Evolutionary conservation across 1,140 invertebrate species (phyloP).

Genomic region (Trichonephila clavipes): DNA sequence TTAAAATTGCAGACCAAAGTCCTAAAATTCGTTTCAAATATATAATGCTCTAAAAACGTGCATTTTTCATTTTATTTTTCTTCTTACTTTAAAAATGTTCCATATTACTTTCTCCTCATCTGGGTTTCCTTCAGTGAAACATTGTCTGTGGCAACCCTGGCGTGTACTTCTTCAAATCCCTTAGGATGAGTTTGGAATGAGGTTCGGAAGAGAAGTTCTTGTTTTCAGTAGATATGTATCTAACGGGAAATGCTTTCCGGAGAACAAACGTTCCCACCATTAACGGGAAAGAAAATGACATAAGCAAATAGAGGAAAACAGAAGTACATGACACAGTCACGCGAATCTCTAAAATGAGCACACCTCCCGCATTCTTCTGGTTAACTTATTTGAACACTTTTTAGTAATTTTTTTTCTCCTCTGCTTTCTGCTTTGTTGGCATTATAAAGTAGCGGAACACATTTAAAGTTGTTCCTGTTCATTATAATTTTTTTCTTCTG

Average conservation of each 20-base stretch:
- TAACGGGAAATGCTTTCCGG: not conserved
- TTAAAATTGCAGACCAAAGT: no score
- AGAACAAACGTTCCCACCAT: constrained; percentile 38
- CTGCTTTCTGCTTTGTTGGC: not conserved
- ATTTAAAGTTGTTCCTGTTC: not conserved
- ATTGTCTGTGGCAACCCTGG: not conserved
- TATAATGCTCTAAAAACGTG: not conserved
- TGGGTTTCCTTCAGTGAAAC: not conserved
- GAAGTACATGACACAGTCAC: constrained; percentile 52
- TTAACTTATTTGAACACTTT: not conserved
- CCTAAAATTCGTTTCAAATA: not conserved
- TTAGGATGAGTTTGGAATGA: not conserved
- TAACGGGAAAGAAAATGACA: constrained; percentile 64
- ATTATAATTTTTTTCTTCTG: no score
- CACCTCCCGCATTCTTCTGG: not conserved
- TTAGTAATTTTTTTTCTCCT: not conserved
- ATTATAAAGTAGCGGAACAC: not conserved
- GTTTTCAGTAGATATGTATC: not conserved
- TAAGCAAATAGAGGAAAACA: constrained; percentile 54
- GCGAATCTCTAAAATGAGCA: not conserved
- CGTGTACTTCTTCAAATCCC: not conserved
- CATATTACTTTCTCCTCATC: not conserved
- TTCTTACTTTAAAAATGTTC: not conserved
- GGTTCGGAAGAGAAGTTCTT: not conserved
- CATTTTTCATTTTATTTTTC: not conserved